Percentiles rank a stretch among this genome's conserved stretches.
Conservation (phyloP, 2,113 vertebrate species). For the Alaudala cheleensis region DNA sequence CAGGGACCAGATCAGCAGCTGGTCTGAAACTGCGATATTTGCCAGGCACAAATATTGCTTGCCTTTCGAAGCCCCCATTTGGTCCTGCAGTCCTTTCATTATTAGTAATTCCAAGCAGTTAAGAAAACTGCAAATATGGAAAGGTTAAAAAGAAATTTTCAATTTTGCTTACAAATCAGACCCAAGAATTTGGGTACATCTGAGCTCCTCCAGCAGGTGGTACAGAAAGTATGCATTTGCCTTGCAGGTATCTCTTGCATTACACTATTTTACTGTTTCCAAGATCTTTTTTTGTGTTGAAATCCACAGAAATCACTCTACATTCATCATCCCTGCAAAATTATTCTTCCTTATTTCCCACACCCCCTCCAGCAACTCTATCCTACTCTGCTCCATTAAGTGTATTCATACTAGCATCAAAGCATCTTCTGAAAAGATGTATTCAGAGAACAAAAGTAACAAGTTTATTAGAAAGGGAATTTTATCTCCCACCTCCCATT, state of each 20-base stretch:
- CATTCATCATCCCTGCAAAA: constrained; percentile 17
- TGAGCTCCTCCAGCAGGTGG: background rate
- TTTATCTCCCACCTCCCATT: background rate
- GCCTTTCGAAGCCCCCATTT: background rate
- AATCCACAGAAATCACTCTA: constrained; percentile 29
- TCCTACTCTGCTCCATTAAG: constrained; percentile 5
- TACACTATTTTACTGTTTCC: background rate
- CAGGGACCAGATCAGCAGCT: background rate
- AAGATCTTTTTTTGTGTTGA: background rate
- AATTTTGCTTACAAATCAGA: background rate
- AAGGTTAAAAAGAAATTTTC: background rate
- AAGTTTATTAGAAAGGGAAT: constrained; percentile 65
- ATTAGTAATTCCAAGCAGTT: background rate
- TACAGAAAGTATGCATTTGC: background rate
- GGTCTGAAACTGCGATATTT: background rate
- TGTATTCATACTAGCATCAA: constrained; percentile 54
- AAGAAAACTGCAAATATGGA: background rate
- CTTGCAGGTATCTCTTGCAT: background rate
- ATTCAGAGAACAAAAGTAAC: constrained; percentile 57
- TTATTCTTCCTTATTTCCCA: constrained; percentile 9
- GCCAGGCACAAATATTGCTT: background rate
- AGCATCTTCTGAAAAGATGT: constrained; percentile 47
- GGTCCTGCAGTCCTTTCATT: background rate
- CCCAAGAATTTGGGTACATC: background rate
- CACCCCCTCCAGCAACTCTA: background rate